Base-by-base conservation (phyloP, 2,888 invertebrate species). In the Syrista parreyssii region DNA sequence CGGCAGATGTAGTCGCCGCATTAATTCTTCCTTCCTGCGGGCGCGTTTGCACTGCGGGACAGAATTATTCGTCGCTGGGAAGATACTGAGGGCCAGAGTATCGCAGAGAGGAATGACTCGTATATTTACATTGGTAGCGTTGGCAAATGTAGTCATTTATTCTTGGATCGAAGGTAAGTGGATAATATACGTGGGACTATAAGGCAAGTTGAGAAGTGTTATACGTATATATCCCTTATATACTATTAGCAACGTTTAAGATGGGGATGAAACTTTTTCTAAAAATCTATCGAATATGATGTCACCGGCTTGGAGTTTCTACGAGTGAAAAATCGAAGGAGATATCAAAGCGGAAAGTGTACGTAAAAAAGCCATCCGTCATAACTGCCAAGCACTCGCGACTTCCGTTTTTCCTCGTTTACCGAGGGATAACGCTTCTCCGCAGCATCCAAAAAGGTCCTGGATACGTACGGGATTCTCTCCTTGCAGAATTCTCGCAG, bases 401-500 rank as follows among this genome's bases (percentile, higher is more conserved):
- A 55, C 23, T 55, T 55, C 55, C 55, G 55, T 55, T 55, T 55
- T 55, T 55, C 55, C 9, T 23, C 55, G 55, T 23, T 55, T 55
- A 55, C 55, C 23, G 23, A 55, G 55, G 55, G 23, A 23, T 55
- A 55, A 55, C 55, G 55, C 55, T 55, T 55, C 55, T 55, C 23
- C 55, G 55, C 23, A 55, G 55, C 23, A 23, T 55, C 55, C 55
- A 9, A 55, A 55, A 55, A 23, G 55, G 55, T 55, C 55, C 55
- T 55, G 55, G 55, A 55, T 55, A 55, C 23, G 55, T 55, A 55
- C 23, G 55, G 9, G 55, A 55, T 23, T 55, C 55, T 71, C 71
- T 71, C 31, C 71, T 11, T 71, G 31, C 71, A 31, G 71, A 75
- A 78, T 78, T 79, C 73, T 76, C 30, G 75, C 76, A 75, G 36